Evolutionary conservation across 2,888 invertebrate species (phyloP).

Genomic region (Epinotia nisella): DNA sequence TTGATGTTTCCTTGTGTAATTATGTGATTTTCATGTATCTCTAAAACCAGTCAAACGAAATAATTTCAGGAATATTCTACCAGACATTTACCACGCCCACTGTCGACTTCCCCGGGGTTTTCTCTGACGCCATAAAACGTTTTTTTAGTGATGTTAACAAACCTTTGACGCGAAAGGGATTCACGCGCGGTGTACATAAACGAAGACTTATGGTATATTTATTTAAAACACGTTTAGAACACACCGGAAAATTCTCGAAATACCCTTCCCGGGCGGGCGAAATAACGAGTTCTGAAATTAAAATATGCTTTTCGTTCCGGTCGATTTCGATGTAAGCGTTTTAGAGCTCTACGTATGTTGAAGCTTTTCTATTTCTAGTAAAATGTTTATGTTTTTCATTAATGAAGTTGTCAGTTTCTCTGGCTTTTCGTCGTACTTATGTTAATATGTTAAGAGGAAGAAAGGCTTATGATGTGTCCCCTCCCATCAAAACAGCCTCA

Average conservation of each 20-base stretch:
- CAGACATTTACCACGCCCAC: conserved; percentile 23
- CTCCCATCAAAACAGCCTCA: background rate
- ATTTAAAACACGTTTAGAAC: conserved; percentile 40
- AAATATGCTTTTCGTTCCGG: conserved; percentile 32
- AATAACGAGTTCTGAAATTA: conserved; percentile 37
- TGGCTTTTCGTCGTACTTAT: background rate
- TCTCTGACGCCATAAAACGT: conserved; percentile 24
- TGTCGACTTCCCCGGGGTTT: conserved; percentile 16
- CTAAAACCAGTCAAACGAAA: background rate
- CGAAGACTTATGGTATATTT: conserved; percentile 43
- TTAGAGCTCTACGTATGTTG: conserved; percentile 7
- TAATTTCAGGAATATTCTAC: conserved; percentile 1
- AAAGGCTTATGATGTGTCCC: conserved; percentile 14
- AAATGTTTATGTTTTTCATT: conserved; percentile 16
- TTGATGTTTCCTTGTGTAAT: background rate
- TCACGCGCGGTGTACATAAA: conserved; percentile 29
- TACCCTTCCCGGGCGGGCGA: conserved; percentile 3
- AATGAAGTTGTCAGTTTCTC: background rate
- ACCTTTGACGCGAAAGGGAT: conserved; percentile 36
- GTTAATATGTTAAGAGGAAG: conserved; percentile 6
- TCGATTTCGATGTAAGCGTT: conserved; percentile 19
- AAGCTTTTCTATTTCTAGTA: background rate
- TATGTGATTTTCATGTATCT: background rate
- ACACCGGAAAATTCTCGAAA: conserved; percentile 30
- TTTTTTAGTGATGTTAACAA: conserved; percentile 44